Conservation (phyloP, 1,140 invertebrate genomes). For the Brachionus asplanchnoidis region DNA sequence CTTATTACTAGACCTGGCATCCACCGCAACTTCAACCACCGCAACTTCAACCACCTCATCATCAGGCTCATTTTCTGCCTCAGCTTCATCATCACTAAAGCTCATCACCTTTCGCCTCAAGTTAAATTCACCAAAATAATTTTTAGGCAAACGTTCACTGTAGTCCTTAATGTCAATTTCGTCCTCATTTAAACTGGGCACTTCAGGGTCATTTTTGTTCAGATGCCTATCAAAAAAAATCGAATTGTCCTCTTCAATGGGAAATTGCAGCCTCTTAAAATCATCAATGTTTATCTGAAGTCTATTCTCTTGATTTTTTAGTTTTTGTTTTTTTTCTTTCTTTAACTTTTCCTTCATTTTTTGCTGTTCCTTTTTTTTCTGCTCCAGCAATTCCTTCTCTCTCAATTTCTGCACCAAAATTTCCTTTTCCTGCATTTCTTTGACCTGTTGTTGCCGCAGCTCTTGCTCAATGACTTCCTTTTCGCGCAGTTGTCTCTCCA, state of each 20-base stretch:
- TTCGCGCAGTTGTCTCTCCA: not conserved
- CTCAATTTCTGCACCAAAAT: not conserved
- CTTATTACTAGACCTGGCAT: not conserved
- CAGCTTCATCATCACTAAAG: not conserved
- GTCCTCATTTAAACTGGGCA: not conserved
- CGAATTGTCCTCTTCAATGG: not conserved
- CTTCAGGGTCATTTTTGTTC: not conserved
- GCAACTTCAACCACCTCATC: not conserved
- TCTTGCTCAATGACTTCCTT: not conserved
- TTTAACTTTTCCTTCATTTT: slow-evolving; percentile 21
- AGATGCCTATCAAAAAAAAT: not conserved
- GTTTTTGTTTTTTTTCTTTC: slow-evolving; percentile 11
- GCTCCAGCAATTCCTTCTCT: not conserved
- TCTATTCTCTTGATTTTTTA: not conserved
- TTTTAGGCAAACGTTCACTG: slow-evolving; percentile 3
- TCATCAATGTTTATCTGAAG: not conserved
- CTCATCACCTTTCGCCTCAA: not conserved
- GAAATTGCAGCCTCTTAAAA: slow-evolving; percentile 2
- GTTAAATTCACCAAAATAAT: not conserved
- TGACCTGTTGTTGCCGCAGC: not conserved
- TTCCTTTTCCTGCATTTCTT: not conserved
- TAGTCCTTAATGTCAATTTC: slow-evolving; percentile 31
- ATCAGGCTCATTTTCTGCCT: not conserved
- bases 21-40: not conserved
- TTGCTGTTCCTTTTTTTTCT: not conserved